Conservation (phyloP, 2,888 invertebrate genomes). For the Apamea sordens region DNA sequence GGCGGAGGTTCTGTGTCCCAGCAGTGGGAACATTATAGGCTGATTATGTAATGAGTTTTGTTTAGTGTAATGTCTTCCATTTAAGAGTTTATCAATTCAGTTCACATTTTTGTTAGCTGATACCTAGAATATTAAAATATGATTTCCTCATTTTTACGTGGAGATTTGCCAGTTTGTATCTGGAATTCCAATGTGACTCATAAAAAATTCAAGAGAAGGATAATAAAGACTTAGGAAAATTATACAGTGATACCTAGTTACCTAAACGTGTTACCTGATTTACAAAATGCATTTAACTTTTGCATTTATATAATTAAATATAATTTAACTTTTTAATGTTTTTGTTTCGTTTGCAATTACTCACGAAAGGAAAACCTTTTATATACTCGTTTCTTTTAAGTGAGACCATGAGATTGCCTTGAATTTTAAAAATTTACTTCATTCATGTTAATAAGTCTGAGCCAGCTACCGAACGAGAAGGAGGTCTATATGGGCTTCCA, state of each 20-base stretch:
- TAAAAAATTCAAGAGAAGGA: background rate
- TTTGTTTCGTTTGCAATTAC: background rate
- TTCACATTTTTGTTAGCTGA: background rate
- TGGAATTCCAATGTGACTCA: background rate
- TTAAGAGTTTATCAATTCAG: background rate
- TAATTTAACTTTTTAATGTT: background rate
- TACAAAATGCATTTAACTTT: slow-evolving; percentile 5
- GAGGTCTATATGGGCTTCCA: slow-evolving; percentile 73
- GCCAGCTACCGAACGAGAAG: slow-evolving; percentile 72
- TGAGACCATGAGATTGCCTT: slow-evolving; percentile 38
- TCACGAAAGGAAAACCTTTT: background rate
- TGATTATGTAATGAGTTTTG: background rate
- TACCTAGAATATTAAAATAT: background rate
- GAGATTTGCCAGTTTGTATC: background rate
- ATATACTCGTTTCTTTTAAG: background rate
- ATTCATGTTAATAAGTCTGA: slow-evolving; percentile 52
- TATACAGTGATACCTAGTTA: slow-evolving; percentile 7
- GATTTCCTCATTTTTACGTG: background rate
- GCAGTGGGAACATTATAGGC: too few species aligned
- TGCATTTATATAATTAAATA: background rate
- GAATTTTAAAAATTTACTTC: slow-evolving; percentile 17
- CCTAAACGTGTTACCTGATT: slow-evolving; percentile 12
- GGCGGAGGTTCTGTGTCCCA: too few species aligned
- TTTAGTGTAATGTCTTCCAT: slow-evolving; percentile 27
- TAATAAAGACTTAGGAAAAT: slow-evolving; percentile 5